Percentiles rank a stretch among this genome's conserved stretches.
Conservation (phyloP, 2,888 invertebrate genomes). For the Eutolmus rufibarbis region DNA sequence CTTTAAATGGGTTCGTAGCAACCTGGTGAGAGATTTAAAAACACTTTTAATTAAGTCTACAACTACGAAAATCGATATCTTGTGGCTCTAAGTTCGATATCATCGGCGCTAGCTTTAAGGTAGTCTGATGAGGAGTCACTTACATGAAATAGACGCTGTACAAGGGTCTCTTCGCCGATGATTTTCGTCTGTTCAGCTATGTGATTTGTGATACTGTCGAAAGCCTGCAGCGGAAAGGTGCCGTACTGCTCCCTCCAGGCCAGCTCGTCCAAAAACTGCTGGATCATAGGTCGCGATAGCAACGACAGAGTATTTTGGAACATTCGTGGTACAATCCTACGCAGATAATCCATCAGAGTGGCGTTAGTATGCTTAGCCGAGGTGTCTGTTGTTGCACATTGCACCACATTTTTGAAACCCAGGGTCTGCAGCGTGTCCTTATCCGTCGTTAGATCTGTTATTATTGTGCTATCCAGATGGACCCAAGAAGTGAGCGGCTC, state of each 20-base stretch:
- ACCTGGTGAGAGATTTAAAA: constrained; percentile 53
- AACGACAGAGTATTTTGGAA: constrained; percentile 87
- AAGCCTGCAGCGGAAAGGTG: constrained; percentile 76
- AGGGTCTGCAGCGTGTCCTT: constrained; percentile 77
- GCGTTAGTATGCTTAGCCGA: constrained; percentile 70
- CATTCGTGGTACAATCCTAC: constrained; percentile 87
- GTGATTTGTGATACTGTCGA: constrained; percentile 81
- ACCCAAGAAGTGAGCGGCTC: constrained; percentile 83
- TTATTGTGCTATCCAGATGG: constrained; percentile 75
- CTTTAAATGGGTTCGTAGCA: constrained; percentile 72
- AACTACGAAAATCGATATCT: neutral
- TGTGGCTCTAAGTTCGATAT: neutral
- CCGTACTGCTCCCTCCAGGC: constrained; percentile 90
- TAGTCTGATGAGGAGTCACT: constrained; percentile 36
- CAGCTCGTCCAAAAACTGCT: constrained; percentile 88
- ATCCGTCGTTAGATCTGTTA: constrained; percentile 86
- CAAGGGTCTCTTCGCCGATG: constrained; percentile 67
- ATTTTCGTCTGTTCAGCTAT: constrained; percentile 79
- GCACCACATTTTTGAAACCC: constrained; percentile 80
- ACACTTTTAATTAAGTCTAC: neutral
- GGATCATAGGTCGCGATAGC: constrained; percentile 84
- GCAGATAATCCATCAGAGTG: constrained; percentile 86
- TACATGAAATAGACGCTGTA: constrained; percentile 72
- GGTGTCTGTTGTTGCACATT: constrained; percentile 64
- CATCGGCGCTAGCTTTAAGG: neutral